Evolutionary conservation across 1,140 invertebrate genomes (phyloP).

Genomic region (Drosophila athabasca): DNA sequence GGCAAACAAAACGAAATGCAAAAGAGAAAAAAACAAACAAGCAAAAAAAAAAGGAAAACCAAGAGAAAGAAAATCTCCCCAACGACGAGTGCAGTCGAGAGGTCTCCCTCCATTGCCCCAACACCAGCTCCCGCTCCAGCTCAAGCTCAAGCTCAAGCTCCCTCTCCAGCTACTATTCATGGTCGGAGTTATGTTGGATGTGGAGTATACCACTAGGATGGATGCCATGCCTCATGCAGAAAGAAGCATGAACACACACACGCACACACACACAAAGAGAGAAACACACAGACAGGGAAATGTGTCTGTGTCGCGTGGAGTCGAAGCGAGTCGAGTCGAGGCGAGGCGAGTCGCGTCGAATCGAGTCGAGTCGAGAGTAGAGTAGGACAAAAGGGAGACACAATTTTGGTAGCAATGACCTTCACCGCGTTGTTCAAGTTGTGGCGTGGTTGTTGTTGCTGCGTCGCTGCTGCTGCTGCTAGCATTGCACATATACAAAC

Average conservation of each 20-base stretch:
- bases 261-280: slow-evolving; percentile 11
- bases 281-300: slow-evolving; percentile 4
- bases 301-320: slow-evolving; percentile 29
- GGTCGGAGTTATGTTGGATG: slow-evolving; percentile 44
- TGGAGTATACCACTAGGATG: slow-evolving; percentile 69
- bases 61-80: slow-evolving; percentile 44
- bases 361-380: slow-evolving; percentile 62
- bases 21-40: slow-evolving; percentile 26
- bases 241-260: slow-evolving; percentile 28
- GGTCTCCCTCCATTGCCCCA: slow-evolving; percentile 38
- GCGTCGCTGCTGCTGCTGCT: slow-evolving; percentile 34
- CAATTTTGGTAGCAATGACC: slow-evolving; percentile 84
- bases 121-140: slow-evolving; percentile 10
- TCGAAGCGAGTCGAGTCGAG: slow-evolving; percentile 49
- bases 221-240: slow-evolving; percentile 26
- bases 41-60: slow-evolving; percentile 3
- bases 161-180: too few relatives aligned
- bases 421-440: slow-evolving; percentile 83
- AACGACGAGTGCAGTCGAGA: slow-evolving; percentile 30
- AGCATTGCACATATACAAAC: slow-evolving; percentile 26
- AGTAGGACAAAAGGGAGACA: slow-evolving; percentile 83
- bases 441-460: slow-evolving; percentile 69
- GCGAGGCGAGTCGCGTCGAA: slow-evolving; percentile 22
- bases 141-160: background rate
- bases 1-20: slow-evolving; percentile 19